These are phyloP conservation scores for Heteractis magnifica DNA, from an alignment of 92 coral and sea anemone species.

Conservation along the genomic window DNA sequence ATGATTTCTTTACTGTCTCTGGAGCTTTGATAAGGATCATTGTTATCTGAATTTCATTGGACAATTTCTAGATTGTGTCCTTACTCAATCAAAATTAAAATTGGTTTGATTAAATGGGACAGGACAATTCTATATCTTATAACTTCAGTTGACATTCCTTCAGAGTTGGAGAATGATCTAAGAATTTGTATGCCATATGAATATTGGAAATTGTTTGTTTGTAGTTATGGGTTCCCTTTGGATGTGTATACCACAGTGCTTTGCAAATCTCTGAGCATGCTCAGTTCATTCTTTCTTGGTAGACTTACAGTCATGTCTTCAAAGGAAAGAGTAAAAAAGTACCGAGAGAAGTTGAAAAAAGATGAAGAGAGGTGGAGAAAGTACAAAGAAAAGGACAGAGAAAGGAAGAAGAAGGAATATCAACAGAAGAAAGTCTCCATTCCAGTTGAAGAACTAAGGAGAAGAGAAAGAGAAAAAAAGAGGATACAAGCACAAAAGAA, in stretches of 20 bases:
- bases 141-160: no score
- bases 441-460: conserved; percentile 30
- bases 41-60: no score
- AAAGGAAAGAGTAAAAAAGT: conserved; percentile 13
- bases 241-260: conserved; percentile 1
- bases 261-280: conserved; percentile 12
- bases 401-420: conserved; percentile 22
- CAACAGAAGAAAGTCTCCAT: conserved; percentile 10
- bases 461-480: conserved; percentile 26
- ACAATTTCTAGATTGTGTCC: no score
- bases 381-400: conserved; percentile 16
- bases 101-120: no score
- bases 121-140: no score
- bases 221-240: conserved; percentile 11
- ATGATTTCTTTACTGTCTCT: no score
- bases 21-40: no score
- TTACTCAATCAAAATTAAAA: no score
- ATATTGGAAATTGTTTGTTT: background rate
- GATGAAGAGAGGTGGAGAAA: conserved; percentile 5
- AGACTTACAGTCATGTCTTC: conserved; percentile 23
- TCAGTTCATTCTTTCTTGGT: conserved; percentile 3
- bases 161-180: no score
- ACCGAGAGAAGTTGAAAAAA: conserved; percentile 8
- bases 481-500: conserved; percentile 24
- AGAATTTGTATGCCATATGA: no score